Conservation (phyloP, 2,797 vertebrate species). For the Pipistrellus pygmaeus region DNA sequence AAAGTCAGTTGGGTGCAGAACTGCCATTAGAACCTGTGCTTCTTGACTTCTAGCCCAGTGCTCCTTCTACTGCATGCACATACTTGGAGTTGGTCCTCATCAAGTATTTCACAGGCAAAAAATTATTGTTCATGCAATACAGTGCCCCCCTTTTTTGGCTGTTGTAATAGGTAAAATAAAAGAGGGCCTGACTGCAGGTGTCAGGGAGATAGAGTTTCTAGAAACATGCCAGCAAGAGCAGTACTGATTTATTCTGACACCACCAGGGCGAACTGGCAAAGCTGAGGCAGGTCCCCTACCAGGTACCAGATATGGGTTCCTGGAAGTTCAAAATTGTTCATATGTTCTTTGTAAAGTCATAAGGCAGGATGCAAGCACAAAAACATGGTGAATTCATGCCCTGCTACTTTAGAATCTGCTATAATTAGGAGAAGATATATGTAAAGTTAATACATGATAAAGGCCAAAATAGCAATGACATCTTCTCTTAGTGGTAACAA, state of each 20-base stretch:
- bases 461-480: background rate
- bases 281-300: background rate
- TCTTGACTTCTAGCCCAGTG: background rate
- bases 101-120: background rate
- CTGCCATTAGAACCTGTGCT: background rate
- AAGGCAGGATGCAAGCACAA: background rate
- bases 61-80: background rate
- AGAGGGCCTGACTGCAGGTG: slow-evolving; percentile 2
- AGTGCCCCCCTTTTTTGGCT: slow-evolving; percentile 7
- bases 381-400: background rate
- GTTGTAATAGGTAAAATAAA: slow-evolving; percentile 74
- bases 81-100: background rate
- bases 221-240: slow-evolving; percentile 63
- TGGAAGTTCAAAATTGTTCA: background rate
- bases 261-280: background rate
- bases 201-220: slow-evolving; percentile 64
- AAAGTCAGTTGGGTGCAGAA: background rate
- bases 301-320: background rate
- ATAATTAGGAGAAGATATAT: background rate
- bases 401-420: background rate
- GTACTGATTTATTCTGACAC: background rate
- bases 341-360: background rate
- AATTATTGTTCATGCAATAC: background rate
- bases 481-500: background rate
- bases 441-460: background rate